These are phyloP conservation scores for Pristionchus maxplancki DNA, from an alignment of 2,888 invertebrate genomes.

Conservation along the genomic window DNA sequence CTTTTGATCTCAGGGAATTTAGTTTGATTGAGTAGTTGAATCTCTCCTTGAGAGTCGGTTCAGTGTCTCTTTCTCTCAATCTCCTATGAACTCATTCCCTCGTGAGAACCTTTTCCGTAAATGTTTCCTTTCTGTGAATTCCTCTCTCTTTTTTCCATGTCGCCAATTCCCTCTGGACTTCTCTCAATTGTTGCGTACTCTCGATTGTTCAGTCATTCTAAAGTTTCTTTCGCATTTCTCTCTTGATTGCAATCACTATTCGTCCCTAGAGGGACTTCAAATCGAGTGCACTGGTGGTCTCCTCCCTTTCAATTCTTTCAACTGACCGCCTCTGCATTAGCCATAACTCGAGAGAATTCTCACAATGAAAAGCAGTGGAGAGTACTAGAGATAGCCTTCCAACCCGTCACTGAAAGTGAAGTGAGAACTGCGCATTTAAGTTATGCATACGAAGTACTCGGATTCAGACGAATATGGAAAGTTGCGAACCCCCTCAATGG, in stretches of 20 bases:
- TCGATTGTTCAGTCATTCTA: slow-evolving; percentile 29
- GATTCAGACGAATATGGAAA: background rate
- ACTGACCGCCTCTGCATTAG: slow-evolving; percentile 32
- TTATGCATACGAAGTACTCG: slow-evolving; percentile 1
- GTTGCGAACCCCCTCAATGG: slow-evolving; percentile 12
- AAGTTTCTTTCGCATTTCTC: background rate
- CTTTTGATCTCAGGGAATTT: slow-evolving; percentile 31
- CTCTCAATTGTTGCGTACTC: slow-evolving; percentile 38
- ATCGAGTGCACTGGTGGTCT: background rate
- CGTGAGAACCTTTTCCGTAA: slow-evolving; percentile 17
- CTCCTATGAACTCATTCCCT: slow-evolving; percentile 25
- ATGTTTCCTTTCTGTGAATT: slow-evolving; percentile 37
- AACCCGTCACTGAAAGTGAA: background rate
- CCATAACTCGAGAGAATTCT: slow-evolving; percentile 5
- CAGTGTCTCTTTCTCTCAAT: slow-evolving; percentile 21
- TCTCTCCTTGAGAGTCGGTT: slow-evolving; percentile 37
- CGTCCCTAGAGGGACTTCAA: background rate
- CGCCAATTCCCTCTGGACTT: background rate
- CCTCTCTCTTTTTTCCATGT: slow-evolving; percentile 11
- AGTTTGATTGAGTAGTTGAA: slow-evolving; percentile 43
- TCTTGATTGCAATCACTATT: slow-evolving; percentile 42
- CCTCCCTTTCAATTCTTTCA: slow-evolving; percentile 32
- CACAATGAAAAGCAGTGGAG: slow-evolving; percentile 13
- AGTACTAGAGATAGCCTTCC: slow-evolving; percentile 10
- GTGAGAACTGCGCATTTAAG: slow-evolving; percentile 8